These are phyloP conservation scores for Nephrocerus scutellatus DNA, from an alignment of 2,888 invertebrate genomes.

Conservation along the genomic window DNA sequence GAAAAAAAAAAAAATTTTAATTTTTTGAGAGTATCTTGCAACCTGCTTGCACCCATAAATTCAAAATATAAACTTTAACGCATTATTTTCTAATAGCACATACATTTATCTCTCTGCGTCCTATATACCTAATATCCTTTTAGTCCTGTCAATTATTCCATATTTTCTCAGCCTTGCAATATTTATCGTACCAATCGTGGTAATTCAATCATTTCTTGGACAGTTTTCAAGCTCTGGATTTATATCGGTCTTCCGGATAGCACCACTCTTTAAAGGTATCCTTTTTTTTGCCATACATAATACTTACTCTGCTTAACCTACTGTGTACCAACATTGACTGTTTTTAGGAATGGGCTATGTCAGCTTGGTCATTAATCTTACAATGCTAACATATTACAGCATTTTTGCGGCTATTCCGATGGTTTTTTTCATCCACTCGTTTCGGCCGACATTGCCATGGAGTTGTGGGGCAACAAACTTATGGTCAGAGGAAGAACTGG, in stretches of 20 bases:
- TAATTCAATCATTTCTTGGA: slow-evolving; percentile 73
- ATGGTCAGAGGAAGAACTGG: no score
- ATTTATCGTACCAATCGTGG: slow-evolving; percentile 61
- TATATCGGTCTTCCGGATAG: slow-evolving; percentile 67
- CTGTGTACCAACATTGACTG: background rate
- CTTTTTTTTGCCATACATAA: background rate
- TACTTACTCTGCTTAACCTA: background rate
- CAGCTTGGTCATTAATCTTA: slow-evolving; percentile 65
- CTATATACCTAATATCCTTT: no score
- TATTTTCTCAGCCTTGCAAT: slow-evolving; percentile 2
- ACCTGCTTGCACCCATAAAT: no score
- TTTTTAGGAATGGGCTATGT: slow-evolving; percentile 72
- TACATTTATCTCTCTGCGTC: no score
- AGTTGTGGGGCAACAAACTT: slow-evolving; percentile 30
- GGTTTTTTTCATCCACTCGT: slow-evolving; percentile 64
- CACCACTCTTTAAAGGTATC: slow-evolving; percentile 75
- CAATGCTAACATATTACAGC: slow-evolving; percentile 70
- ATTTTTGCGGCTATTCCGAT: slow-evolving; percentile 73
- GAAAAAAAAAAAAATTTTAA: no score
- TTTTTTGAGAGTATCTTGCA: no score
- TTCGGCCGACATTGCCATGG: slow-evolving; percentile 63
- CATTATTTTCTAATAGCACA: no score
- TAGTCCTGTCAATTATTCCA: background rate
- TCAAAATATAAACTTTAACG: no score
- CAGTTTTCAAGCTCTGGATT: slow-evolving; percentile 74